Conservation (phyloP, 2,797 vertebrate species). For the Enteromius paludinosus region DNA sequence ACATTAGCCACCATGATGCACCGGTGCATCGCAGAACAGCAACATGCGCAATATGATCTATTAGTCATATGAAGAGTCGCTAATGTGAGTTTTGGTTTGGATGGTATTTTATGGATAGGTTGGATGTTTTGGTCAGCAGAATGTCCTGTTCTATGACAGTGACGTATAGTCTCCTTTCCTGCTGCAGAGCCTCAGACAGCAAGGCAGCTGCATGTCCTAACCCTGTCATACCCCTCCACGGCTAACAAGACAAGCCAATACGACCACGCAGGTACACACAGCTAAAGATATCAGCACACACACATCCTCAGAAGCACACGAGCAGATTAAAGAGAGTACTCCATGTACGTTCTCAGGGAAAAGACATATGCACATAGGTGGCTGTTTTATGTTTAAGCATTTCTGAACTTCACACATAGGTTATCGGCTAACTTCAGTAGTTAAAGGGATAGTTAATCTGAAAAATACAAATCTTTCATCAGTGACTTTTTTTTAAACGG, state of each 20-base stretch:
- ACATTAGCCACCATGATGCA: background rate
- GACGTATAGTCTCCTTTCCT: constrained; percentile 40
- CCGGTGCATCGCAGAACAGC: background rate
- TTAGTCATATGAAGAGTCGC: background rate
- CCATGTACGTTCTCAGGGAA: background rate
- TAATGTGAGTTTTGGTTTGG: constrained; percentile 8
- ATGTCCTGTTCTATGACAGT: constrained; percentile 40
- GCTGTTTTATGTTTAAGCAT: background rate
- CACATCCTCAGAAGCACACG: background rate
- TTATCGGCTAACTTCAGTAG: background rate
- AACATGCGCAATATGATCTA: background rate
- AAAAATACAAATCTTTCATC: background rate
- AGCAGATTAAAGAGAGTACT: background rate
- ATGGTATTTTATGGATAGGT: background rate
- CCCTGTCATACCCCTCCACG: constrained; percentile 16
- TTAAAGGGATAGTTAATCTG: background rate
- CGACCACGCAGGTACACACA: constrained; percentile 13
- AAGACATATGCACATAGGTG: constrained; percentile 1
- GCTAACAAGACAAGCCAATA: constrained; percentile 51
- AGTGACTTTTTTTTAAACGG: background rate
- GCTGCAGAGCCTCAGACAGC: constrained; percentile 9
- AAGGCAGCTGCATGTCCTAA: constrained; percentile 25
- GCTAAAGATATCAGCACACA: constrained; percentile 28
- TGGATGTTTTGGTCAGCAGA: constrained; percentile 9
- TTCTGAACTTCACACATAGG: background rate